phyloP scores from a whole-genome alignment of 2,888 invertebrate genomes.

The Anticlea derivata region DNA sequence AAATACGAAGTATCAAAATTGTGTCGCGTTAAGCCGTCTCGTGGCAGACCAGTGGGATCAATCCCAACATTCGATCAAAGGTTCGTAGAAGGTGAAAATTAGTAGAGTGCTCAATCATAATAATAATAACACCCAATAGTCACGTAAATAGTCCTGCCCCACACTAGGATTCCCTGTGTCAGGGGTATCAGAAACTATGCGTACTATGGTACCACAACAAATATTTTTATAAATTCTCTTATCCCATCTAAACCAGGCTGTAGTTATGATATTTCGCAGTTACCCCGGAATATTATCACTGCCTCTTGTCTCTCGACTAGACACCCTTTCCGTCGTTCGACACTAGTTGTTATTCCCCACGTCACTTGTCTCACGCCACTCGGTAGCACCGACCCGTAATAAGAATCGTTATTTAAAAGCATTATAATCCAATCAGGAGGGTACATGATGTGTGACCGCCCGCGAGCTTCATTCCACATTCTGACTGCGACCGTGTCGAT shows the following conservation, averaged over 20 bases:
- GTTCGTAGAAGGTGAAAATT: too few species aligned
- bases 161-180: too few species aligned
- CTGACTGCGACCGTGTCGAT: conserved; percentile 61
- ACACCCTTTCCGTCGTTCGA: conserved; percentile 50
- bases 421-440: conserved; percentile 82
- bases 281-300: conserved; percentile 29
- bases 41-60: not conserved
- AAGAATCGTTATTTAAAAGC: conserved; percentile 81
- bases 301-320: conserved; percentile 33
- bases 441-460: conserved; percentile 75
- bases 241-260: too few species aligned
- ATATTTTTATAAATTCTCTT: too few species aligned
- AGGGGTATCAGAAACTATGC: too few species aligned
- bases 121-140: too few species aligned
- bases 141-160: too few species aligned
- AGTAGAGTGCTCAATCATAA: too few species aligned
- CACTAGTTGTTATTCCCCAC: conserved; percentile 73
- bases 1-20: conserved; percentile 24
- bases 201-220: too few species aligned
- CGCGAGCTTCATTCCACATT: conserved; percentile 72
- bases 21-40: conserved; percentile 8
- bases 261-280: conserved; percentile 12
- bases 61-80: too few species aligned
- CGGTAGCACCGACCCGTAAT: conserved; percentile 73
- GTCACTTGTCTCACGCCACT: conserved; percentile 69